These are phyloP conservation scores for Dendroctonus ponderosae DNA, from an alignment of 1,140 invertebrate species.

Conservation along the genomic window DNA sequence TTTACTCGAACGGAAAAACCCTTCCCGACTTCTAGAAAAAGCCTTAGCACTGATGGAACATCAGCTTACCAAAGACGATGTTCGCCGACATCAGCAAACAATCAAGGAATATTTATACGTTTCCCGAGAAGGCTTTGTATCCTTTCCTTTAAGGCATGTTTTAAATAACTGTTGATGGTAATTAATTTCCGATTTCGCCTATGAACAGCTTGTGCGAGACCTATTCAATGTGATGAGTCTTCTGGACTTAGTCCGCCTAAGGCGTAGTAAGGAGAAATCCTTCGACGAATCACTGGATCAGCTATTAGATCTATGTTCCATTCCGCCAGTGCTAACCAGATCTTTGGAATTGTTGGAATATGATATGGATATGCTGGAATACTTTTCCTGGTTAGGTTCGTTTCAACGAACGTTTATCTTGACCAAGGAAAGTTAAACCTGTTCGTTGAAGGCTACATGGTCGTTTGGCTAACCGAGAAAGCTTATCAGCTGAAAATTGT, in stretches of 20 bases:
- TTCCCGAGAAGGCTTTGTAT: conserved; percentile 18
- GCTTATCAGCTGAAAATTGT: background rate
- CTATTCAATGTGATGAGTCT: conserved; percentile 4
- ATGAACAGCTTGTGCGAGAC: conserved; percentile 2
- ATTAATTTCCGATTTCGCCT: background rate
- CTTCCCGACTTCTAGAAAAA: conserved; percentile 7
- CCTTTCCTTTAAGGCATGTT: background rate
- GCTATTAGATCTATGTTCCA: background rate
- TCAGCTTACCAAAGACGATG: conserved; percentile 11
- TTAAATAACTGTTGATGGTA: background rate
- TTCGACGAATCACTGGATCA: background rate
- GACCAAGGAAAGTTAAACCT: background rate
- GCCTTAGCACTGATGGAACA: conserved; percentile 5
- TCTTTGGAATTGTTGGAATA: background rate
- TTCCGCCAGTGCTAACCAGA: conserved; percentile 4
- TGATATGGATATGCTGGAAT: background rate
- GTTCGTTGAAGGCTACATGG: background rate
- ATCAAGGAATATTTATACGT: conserved; percentile 2
- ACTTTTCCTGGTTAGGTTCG: conserved; percentile 13
- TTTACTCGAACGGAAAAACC: conserved; percentile 5
- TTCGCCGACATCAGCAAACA: background rate
- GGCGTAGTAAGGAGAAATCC: background rate
- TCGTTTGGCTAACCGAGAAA: background rate
- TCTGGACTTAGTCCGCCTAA: background rate
- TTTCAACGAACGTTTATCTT: background rate